Evolutionary conservation across 1,140 invertebrate species (phyloP), one percentile per base, ranked within the genome.

Genomic region (Matsumurasca onukii): DNA sequence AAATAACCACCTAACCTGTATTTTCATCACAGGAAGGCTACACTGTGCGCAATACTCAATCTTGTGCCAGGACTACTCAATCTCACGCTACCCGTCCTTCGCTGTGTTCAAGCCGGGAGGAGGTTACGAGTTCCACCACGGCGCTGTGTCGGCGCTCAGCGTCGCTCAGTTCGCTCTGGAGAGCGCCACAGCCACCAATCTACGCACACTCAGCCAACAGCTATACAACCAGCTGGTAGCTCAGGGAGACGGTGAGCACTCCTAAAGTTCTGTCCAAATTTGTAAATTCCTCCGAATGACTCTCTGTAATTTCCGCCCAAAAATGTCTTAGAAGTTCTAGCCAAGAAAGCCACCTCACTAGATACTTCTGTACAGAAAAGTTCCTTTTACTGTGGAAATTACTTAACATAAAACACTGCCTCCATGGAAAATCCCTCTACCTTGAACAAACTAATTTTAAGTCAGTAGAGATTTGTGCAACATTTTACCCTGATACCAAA

Each of bases 81-180:
- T 87, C 12, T 78, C 78, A 59, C 87, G 87, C 70, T 89, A 89
- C 78, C 91, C 90, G 13, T 80, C 84, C 31, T 90, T 90, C 82
- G 84, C 86, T 30, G 80, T 92, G 17, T 84, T 92, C 71, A 92
- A 92, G 76, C 29, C 55, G 0, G 85, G 84, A 31, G 88, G 89
- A 48, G 87, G 87, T 20, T 87, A 89, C 77, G 90, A 93, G 78
- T 78, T 90, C 45, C 83, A 88, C 76, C 87, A 91, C 77, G 90
- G 89, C 20, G 82, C 86, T 69, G 77, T 82, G 57, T 83, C 82
- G 22, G 81, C 89, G 3, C 85, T 87, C 75, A 87, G 91, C 76
- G 78, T 92, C 13, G 83, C 85, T 1, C 84, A 82, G 24, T 93
- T 93, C 82, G 86, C 87, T 34, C 77, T 82, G 67, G 88, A 90